A percentile compares a stretch with the other conserved stretches of the same genome.
phyloP scores from a whole-genome alignment of 2,113 vertebrate genomes.

The Varanus komodoensis region DNA sequence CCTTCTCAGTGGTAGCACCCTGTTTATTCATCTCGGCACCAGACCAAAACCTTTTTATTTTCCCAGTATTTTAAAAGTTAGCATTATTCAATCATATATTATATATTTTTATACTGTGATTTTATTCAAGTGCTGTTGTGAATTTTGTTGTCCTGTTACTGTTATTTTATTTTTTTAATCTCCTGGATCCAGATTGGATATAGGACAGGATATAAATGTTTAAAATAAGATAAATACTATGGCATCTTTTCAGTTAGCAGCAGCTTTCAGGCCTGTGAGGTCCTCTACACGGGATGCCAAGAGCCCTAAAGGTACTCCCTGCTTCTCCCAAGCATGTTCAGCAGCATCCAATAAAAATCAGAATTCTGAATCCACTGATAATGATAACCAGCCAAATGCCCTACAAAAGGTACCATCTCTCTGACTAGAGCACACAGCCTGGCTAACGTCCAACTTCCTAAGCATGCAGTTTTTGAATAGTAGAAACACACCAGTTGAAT shows the following conservation, averaged over 20 bases:
- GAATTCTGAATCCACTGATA: not conserved
- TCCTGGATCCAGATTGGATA: too few species aligned
- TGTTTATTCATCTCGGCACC: too few species aligned
- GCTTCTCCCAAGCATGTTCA: not conserved
- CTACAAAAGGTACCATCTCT: not conserved
- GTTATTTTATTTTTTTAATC: too few species aligned
- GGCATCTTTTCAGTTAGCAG: not conserved
- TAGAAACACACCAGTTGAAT: not conserved
- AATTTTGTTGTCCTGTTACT: too few species aligned
- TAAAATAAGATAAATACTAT: too few species aligned
- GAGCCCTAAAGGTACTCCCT: not conserved
- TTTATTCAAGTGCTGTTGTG: too few species aligned
- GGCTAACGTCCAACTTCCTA: not conserved
- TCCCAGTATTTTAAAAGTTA: too few species aligned
- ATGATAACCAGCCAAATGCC: not conserved
- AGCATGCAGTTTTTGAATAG: not conserved
- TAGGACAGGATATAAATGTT: too few species aligned
- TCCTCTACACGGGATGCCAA: not conserved
- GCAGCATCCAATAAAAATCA: not conserved
- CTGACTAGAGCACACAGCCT: not conserved
- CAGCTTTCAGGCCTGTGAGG: not conserved
- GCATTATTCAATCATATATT: too few species aligned
- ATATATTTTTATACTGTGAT: too few species aligned
- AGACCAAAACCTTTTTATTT: too few species aligned
- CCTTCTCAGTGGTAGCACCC: too few species aligned